These are phyloP conservation scores for Trachymyrmex cornetzi DNA, from an alignment of 1,140 invertebrate species.

Conservation along the genomic window DNA sequence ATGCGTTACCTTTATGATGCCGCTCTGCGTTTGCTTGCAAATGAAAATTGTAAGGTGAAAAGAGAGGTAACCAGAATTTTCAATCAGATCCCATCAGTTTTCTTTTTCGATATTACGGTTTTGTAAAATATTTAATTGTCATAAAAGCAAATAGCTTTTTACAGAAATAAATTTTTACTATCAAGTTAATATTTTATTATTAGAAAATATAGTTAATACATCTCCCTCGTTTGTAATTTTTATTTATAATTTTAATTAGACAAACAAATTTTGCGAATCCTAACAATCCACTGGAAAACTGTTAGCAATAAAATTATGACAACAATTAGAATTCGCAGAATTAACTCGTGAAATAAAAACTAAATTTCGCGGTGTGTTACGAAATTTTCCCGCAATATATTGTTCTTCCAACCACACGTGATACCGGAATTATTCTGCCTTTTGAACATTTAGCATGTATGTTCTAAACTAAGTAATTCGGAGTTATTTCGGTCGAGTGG, in stretches of 20 bases:
- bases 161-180: not conserved
- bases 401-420: not conserved
- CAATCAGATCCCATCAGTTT: conserved; percentile 24
- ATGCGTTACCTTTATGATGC: conserved; percentile 35
- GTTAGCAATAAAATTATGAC: not conserved
- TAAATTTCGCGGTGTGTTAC: not conserved
- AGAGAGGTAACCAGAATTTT: conserved; percentile 30
- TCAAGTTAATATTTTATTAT: not conserved
- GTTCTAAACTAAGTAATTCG: conserved; percentile 44
- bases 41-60: conserved; percentile 24
- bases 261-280: not conserved
- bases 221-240: not conserved
- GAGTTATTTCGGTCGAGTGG: conserved; percentile 43
- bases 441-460: conserved; percentile 34
- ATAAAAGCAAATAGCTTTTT: conserved; percentile 24
- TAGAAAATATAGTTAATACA: not conserved
- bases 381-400: conserved; percentile 8
- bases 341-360: not conserved
- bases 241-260: conserved; percentile 1
- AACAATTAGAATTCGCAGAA: not conserved
- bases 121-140: not conserved
- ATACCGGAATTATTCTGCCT: conserved; percentile 7
- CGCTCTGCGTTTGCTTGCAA: conserved; percentile 5
- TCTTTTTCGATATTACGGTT: conserved; percentile 26
- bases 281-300: not conserved